Conservation (phyloP, 2,797 vertebrate genomes). For the Paguma larvata region DNA sequence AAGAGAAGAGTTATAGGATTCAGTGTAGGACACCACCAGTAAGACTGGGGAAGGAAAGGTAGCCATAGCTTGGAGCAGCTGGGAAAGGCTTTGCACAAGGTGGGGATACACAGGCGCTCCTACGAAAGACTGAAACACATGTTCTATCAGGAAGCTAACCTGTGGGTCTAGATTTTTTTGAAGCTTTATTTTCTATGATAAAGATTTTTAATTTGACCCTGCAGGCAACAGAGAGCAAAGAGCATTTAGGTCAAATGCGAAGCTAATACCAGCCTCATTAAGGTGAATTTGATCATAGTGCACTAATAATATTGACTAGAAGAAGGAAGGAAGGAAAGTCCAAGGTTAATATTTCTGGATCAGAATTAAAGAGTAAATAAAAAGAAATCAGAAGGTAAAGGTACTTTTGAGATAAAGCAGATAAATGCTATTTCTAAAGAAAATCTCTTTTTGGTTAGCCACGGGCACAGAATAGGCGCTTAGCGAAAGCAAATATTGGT, state of each 20-base stretch:
- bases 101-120: not conserved
- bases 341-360: not conserved
- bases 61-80: not conserved
- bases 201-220: not conserved
- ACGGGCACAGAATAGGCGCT: not conserved
- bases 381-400: slow-evolving; percentile 36
- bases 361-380: slow-evolving; percentile 57
- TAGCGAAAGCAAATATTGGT: slow-evolving; percentile 5
- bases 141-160: not conserved
- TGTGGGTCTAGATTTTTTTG: not conserved
- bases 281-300: not conserved
- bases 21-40: not conserved
- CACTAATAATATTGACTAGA: not conserved
- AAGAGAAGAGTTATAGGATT: not conserved
- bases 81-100: not conserved
- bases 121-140: not conserved
- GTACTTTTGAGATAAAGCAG: not conserved
- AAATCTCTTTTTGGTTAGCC: slow-evolving; percentile 54
- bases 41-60: not conserved
- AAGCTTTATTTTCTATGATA: not conserved
- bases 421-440: slow-evolving; percentile 49
- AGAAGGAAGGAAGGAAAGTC: not conserved
- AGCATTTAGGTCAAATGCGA: not conserved
- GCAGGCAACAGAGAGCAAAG: not conserved
- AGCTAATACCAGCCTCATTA: not conserved